Base-by-base conservation (phyloP, 2,888 invertebrate species). In the Metacarcinus magister region DNA sequence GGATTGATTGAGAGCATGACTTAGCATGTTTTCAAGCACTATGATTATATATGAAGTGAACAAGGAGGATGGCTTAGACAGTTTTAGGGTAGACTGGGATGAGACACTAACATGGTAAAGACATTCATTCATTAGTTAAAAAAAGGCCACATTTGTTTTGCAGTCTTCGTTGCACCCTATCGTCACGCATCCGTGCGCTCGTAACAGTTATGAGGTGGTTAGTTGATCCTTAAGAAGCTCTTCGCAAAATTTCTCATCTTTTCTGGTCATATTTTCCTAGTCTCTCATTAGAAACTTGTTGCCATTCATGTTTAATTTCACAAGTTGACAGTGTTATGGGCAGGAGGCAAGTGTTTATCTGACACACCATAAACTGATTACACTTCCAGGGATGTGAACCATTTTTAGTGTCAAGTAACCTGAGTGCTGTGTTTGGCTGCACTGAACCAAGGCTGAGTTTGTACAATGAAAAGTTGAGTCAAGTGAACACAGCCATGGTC, bases 181-280 rank as follows among this genome's bases (percentile, higher is more conserved):
- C 10, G 16, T 54, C 54, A 54, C 16, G 54, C 16, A 8, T 54
- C 16, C 16, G 54, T 16, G 16, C 54, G 8, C 28, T 75, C 8
- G 28, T n/a, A 28, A 75, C 75, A 75, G 75, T n/a, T n/a, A 28
- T 75, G 75, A 75, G 28, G n/a, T 75, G 75, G n/a, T 28, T 75
- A 75, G n/a, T 75, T 75, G 75, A 28, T 75, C 28, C n/a, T 75
- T 75, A 75, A 75, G 28, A 28, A 28, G 75, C 75, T 75, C n/a
- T 23, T 75, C 3, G 60, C 75, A 75, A 75, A 75, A 75, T 75
- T 75, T 75, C 23, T 28, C 75, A 75, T 75, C 75, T 75, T 75
- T n/a, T 75, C 75, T 75, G 75, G 75, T 75, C 75, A 75, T 75
- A 75, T n/a, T 75, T 75, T 75, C 75, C 75, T 75, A 75, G 75